Evolutionary conservation across 2,113 vertebrate genomes (phyloP).

Genomic region (Oxygymnocypris stewartii): DNA sequence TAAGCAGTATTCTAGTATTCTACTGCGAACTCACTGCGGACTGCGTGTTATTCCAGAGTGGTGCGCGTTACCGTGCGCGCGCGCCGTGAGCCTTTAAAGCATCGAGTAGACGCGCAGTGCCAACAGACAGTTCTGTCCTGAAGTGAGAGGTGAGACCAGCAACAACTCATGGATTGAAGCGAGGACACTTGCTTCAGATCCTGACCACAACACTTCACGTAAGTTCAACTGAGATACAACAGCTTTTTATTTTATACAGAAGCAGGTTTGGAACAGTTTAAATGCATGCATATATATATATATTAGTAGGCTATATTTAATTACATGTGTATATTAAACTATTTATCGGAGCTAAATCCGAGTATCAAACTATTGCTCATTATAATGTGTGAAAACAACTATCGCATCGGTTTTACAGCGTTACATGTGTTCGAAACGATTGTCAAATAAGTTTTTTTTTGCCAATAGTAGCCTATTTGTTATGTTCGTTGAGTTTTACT

Average conservation of each 20-base stretch:
- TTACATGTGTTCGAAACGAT: background rate
- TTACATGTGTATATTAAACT: background rate
- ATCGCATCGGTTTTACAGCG: background rate
- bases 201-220: background rate
- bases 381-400: background rate
- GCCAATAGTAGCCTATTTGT: no score
- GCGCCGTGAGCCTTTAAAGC: conserved; percentile 43
- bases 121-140: conserved; percentile 7
- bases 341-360: background rate
- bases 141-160: background rate
- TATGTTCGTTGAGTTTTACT: background rate
- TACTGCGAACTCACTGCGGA: no score
- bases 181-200: background rate
- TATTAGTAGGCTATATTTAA: background rate
- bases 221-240: conserved; percentile 18
- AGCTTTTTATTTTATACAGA: background rate
- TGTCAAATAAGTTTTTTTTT: background rate
- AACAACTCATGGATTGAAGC: background rate
- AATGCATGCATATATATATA: background rate
- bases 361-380: background rate
- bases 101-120: conserved; percentile 1
- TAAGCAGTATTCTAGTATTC: background rate
- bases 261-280: background rate
- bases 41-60: background rate
- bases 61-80: conserved; percentile 30